Evolutionary conservation across 2,113 vertebrate genomes (phyloP).

Genomic region (Protobothrops flavoviridis): DNA sequence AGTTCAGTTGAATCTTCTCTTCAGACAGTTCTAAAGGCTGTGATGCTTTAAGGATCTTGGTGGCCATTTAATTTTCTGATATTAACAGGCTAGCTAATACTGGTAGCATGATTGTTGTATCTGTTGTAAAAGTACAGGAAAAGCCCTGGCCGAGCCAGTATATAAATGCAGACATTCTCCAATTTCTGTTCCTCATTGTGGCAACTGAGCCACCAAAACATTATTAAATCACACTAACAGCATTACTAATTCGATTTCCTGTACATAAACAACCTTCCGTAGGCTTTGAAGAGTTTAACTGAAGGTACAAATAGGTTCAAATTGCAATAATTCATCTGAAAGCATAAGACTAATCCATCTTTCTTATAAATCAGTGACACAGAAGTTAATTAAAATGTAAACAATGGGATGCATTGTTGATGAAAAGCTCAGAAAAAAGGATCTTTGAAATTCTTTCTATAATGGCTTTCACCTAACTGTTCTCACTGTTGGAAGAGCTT

Average conservation of each 20-base stretch:
- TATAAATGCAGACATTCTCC: constrained; percentile 21
- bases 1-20: background rate
- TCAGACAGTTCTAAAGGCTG: background rate
- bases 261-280: constrained; percentile 54
- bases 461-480: constrained; percentile 66
- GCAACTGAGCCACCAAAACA: constrained; percentile 34
- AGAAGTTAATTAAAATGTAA: constrained; percentile 77
- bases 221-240: constrained; percentile 57
- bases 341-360: constrained; percentile 67
- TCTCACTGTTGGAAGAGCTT: constrained; percentile 28
- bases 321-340: constrained; percentile 65
- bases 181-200: constrained; percentile 56
- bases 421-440: constrained; percentile 44
- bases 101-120: background rate
- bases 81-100: background rate
- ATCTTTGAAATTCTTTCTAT: constrained; percentile 67
- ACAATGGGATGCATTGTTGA: constrained; percentile 71
- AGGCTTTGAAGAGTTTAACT: constrained; percentile 66
- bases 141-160: background rate
- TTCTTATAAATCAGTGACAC: constrained; percentile 71
- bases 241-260: constrained; percentile 69
- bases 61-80: background rate
- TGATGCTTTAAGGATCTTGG: background rate
- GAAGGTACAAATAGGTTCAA: constrained; percentile 61
- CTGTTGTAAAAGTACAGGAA: constrained; percentile 11